These are phyloP conservation scores for Drosophila tani DNA, from an alignment of 1,140 invertebrate genomes.

Conservation along the genomic window DNA sequence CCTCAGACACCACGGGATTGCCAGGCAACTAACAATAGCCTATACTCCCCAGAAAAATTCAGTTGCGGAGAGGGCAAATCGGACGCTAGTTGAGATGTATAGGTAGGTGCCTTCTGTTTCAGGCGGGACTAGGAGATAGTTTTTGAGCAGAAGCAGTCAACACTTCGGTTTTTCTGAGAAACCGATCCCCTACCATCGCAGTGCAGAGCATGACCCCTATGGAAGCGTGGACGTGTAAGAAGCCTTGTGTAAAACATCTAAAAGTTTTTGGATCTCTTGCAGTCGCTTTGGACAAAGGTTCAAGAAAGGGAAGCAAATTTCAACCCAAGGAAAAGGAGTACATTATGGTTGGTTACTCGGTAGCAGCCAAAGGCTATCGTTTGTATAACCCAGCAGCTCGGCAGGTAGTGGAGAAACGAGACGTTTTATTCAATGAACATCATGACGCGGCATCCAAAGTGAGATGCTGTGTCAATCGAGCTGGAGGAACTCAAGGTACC, in stretches of 20 bases:
- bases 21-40: not conserved
- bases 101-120: not conserved
- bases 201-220: slow-evolving; percentile 1
- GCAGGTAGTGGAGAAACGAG: not conserved
- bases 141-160: slow-evolving; percentile 4
- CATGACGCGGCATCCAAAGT: not conserved
- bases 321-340: not conserved
- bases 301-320: not conserved
- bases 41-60: not conserved
- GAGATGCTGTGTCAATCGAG: not conserved
- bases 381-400: not conserved
- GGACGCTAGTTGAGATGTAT: not conserved
- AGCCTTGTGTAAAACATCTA: not conserved
- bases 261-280: slow-evolving; percentile 6
- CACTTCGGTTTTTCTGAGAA: not conserved
- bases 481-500: not conserved
- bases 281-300: slow-evolving; percentile 11
- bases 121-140: not conserved
- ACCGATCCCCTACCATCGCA: not conserved
- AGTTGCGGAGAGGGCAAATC: not conserved
- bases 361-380: not conserved
- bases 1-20: not conserved
- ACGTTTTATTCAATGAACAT: not conserved
- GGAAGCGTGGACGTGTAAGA: slow-evolving; percentile 7
- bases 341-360: not conserved